Conservation (phyloP, 1,140 invertebrate species). For the Zaprionus camerounensis region DNA sequence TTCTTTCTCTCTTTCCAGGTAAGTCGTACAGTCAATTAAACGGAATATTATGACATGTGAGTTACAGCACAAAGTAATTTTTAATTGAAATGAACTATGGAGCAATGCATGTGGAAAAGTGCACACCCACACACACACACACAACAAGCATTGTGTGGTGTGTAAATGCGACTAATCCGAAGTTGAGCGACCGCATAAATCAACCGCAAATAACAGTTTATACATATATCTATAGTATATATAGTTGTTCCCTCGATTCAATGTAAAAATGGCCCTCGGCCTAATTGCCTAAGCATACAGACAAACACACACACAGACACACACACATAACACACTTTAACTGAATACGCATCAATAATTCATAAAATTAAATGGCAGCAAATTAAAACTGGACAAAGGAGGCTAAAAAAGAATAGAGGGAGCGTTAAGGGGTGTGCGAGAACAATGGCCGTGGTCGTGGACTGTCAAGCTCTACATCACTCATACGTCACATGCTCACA, state of each 20-base stretch:
- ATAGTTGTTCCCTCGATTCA: slow-evolving; percentile 19
- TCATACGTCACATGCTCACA: slow-evolving; percentile 58
- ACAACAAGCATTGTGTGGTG: slow-evolving; percentile 15
- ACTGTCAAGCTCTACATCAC: slow-evolving; percentile 60
- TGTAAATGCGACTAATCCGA: slow-evolving; percentile 72
- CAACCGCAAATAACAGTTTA: slow-evolving; percentile 62
- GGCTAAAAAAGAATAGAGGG: neutral
- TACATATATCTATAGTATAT: slow-evolving; percentile 31
- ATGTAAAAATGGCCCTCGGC: slow-evolving; percentile 56
- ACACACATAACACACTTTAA: slow-evolving; percentile 12
- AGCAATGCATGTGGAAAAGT: slow-evolving; percentile 7
- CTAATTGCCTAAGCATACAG: slow-evolving; percentile 55
- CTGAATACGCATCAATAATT: slow-evolving; percentile 73
- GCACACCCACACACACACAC: slow-evolving; percentile 19
- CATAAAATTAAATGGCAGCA: slow-evolving; percentile 78
- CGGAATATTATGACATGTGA: slow-evolving; percentile 27
- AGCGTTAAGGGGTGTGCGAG: neutral
- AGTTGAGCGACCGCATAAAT: slow-evolving; percentile 79
- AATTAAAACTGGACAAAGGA: slow-evolving; percentile 34
- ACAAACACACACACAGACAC: slow-evolving; percentile 18
- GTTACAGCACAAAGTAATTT: slow-evolving; percentile 19
- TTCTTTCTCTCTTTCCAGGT: slow-evolving; percentile 58
- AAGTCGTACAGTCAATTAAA: slow-evolving; percentile 64
- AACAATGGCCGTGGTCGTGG: slow-evolving; percentile 1
- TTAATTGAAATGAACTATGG: slow-evolving; percentile 78